Evolutionary conservation across 1,140 invertebrate species (phyloP), one percentile per base, ranked within the genome.

Genomic region (Neodiprion virginianus): DNA sequence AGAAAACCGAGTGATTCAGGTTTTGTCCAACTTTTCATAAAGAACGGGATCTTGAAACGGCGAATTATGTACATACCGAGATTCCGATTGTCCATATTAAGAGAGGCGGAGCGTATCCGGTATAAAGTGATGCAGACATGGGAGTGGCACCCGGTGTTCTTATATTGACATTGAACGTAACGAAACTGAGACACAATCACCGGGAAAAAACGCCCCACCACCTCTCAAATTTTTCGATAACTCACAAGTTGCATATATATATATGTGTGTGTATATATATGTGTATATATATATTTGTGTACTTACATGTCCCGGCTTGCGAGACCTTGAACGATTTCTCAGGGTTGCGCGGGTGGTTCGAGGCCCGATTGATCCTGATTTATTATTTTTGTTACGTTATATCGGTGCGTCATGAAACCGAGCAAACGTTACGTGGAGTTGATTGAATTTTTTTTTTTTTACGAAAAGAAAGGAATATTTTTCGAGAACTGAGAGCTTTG

Each of bases 131-230:
- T 40, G 5, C 7, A 61, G 28, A 40, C 28, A 8, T 17, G 53
- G 53, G 53, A 61, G 53, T 61, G 53, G 53, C 8, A 8, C 28
- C 4, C 28, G 5, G 28, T 61, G 53, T 61, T 17, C 53, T 21
- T 21, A 17, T 61, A 61, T 8, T 9, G 53, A 61, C 11, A 61
- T 61, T 61, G 53, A 61, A 61, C n/a, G 53, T 12, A 61, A 61
- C 53, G 53, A 61, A 61, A 61, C 53, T 61, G 53, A 61, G 53
- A 61, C 53, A 61, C 53, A 61, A 61, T 61, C 53, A 61, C 53
- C 53, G 4, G 53, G 53, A 14, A 61, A 61, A 61, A 61, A 61
- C 53, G 53, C 53, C 53, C 53, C n/a, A 17, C 53, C n/a, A 17
- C 5, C 53, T 8, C n/a, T 17, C 3, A 14, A 7, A 61, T 61